A percentile compares a stretch with the other conserved stretches of the same genome.
These are phyloP conservation scores for Euwallacea fornicatus DNA, from an alignment of 1,140 invertebrate genomes.

Conservation along the genomic window DNA sequence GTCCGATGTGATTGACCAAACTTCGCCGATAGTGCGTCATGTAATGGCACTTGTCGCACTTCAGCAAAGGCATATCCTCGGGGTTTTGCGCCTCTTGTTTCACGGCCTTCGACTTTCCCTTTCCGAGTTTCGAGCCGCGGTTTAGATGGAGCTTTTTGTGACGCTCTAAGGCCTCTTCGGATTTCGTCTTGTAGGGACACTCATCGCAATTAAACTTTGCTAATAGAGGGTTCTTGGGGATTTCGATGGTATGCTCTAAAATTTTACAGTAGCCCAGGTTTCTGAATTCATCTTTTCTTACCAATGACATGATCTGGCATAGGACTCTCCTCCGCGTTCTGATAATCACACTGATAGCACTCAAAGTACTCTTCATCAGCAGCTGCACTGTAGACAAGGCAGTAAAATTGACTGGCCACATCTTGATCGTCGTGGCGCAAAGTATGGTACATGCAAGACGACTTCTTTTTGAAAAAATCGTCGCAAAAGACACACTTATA, in stretches of 20 bases:
- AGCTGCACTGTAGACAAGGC: conserved; percentile 9
- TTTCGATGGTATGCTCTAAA: conserved; percentile 21
- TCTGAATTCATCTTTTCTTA: conserved; percentile 4
- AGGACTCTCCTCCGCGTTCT: conserved; percentile 9
- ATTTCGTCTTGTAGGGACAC: conserved; percentile 25
- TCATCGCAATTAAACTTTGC: conserved; percentile 16
- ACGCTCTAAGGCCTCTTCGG: conserved; percentile 14
- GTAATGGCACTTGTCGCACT: conserved; percentile 23
- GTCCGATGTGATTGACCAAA: conserved; percentile 22
- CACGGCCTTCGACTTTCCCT: neutral
- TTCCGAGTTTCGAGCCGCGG: neutral
- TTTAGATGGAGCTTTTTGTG: conserved; percentile 14
- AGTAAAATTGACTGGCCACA: conserved; percentile 27
- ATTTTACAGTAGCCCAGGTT: neutral
- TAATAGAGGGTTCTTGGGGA: conserved; percentile 6
- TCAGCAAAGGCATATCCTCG: conserved; percentile 8
- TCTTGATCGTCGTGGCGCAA: conserved; percentile 28
- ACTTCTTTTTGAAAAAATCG: conserved; percentile 15
- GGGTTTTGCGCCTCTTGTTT: neutral
- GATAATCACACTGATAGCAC: conserved; percentile 32
- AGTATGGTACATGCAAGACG: conserved; percentile 26
- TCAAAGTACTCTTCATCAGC: conserved; percentile 27
- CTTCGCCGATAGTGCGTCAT: conserved; percentile 19
- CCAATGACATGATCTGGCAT: conserved; percentile 32
- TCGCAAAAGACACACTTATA: conserved; percentile 33